Evolutionary conservation across 1,140 invertebrate genomes (phyloP).

Genomic region (Zaprionus lachaisei): DNA sequence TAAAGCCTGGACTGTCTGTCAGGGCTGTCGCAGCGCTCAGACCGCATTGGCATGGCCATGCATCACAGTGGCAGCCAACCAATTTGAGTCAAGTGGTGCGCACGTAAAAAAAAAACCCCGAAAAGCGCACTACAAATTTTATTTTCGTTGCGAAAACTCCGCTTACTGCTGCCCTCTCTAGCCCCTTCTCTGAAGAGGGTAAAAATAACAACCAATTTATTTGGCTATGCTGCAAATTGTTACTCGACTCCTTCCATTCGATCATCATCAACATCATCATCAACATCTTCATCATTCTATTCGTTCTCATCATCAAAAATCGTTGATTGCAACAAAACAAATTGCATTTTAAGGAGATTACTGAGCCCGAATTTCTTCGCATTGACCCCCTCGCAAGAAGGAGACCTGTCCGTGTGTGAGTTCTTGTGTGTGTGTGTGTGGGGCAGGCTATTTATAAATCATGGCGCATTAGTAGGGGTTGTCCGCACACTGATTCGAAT

Average conservation of each 20-base stretch:
- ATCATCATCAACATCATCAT: conserved; percentile 71
- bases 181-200: conserved; percentile 36
- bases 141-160: conserved; percentile 53
- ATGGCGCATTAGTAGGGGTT: conserved; percentile 61
- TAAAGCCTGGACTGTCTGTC: conserved; percentile 51
- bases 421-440: conserved; percentile 15
- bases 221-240: conserved; percentile 80
- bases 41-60: conserved; percentile 78
- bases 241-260: conserved; percentile 76
- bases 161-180: conserved; percentile 10
- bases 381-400: conserved; percentile 21
- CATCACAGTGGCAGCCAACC: conserved; percentile 72
- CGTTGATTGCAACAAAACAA: conserved; percentile 83
- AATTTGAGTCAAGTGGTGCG: conserved; percentile 70
- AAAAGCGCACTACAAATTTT: conserved; percentile 74
- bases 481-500: conserved; percentile 15
- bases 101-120: conserved; percentile 66
- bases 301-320: conserved; percentile 77
- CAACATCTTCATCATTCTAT: conserved; percentile 41
- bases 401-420: background rate
- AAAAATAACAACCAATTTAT: conserved; percentile 81
- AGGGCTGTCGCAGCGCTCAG: conserved; percentile 68
- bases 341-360: conserved; percentile 82
- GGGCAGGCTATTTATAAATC: conserved; percentile 70
- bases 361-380: conserved; percentile 18